Evolutionary conservation across 1,140 invertebrate species (phyloP).

Genomic region (Pomacea maculata): DNA sequence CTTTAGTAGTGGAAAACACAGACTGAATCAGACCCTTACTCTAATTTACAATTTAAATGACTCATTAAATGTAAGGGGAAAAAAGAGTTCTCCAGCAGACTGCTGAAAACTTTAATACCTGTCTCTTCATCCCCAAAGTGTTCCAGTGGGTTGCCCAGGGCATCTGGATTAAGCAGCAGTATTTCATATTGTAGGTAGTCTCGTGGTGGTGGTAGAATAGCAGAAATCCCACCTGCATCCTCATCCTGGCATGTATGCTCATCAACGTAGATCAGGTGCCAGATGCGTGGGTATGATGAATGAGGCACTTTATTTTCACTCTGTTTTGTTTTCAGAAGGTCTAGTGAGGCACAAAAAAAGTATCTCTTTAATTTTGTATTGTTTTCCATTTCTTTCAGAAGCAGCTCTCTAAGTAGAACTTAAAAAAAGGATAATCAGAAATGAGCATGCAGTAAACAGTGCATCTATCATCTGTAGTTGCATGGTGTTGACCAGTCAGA

Average conservation of each 20-base stretch:
- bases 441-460: too few relatives aligned
- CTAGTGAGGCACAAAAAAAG: slow-evolving; percentile 33
- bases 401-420: neutral
- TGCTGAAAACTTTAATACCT: slow-evolving; percentile 19
- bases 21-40: too few relatives aligned
- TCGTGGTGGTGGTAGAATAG: slow-evolving; percentile 14
- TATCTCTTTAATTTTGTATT: slow-evolving; percentile 6
- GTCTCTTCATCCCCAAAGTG: slow-evolving; percentile 62
- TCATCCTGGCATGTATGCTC: slow-evolving; percentile 47
- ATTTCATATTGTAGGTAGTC: slow-evolving; percentile 50
- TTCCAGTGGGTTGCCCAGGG: slow-evolving; percentile 55
- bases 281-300: slow-evolving; percentile 46
- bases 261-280: slow-evolving; percentile 56
- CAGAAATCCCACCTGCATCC: slow-evolving; percentile 3
- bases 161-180: slow-evolving; percentile 56
- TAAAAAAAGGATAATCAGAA: too few relatives aligned
- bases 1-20: too few relatives aligned
- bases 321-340: slow-evolving; percentile 37
- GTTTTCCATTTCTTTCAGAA: neutral
- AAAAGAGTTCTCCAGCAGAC: too few relatives aligned
- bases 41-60: too few relatives aligned
- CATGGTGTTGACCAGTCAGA: too few relatives aligned
- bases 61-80: too few relatives aligned
- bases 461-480: too few relatives aligned
- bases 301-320: slow-evolving; percentile 46